These are phyloP conservation scores for Corythoichthys haematopterus DNA, from an alignment of 2,113 vertebrate species.

Conservation along the genomic window DNA sequence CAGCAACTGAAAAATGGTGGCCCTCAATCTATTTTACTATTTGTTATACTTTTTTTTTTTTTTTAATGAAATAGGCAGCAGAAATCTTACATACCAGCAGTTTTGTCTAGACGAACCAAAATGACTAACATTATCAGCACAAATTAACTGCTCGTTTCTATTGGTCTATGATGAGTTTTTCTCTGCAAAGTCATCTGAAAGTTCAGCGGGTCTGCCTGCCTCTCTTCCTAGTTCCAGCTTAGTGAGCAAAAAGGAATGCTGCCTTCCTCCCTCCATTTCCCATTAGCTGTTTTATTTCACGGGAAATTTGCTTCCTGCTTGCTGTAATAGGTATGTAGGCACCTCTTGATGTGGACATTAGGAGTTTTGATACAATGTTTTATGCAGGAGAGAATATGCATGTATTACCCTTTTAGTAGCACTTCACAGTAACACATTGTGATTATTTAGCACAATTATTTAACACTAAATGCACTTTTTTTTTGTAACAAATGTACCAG, in stretches of 20 bases:
- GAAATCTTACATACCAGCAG: background rate
- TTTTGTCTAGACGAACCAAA: background rate
- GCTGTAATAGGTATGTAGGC: slow-evolving; percentile 74
- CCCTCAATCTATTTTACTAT: background rate
- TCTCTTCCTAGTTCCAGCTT: slow-evolving; percentile 50
- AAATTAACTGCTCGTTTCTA: slow-evolving; percentile 12
- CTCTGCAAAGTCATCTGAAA: slow-evolving; percentile 44
- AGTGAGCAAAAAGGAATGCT: slow-evolving; percentile 58
- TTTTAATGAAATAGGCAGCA: background rate
- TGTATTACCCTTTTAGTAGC: slow-evolving; percentile 71
- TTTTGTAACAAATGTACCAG: slow-evolving; percentile 6
- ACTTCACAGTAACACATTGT: slow-evolving; percentile 45
- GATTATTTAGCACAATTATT: slow-evolving; percentile 69
- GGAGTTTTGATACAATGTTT: slow-evolving; percentile 69
- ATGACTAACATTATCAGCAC: background rate
- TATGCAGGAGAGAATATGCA: slow-evolving; percentile 68
- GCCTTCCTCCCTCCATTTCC: slow-evolving; percentile 65
- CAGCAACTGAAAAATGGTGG: background rate
- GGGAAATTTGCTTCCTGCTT: slow-evolving; percentile 75
- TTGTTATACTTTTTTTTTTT: background rate
- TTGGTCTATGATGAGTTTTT: slow-evolving; percentile 24
- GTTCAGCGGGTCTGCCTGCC: slow-evolving; percentile 33
- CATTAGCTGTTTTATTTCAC: slow-evolving; percentile 79
- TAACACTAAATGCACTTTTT: slow-evolving; percentile 32
- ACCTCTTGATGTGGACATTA: slow-evolving; percentile 72